Conservation (phyloP, 30 jellyfish, hydroid and myxozoan genomes). For the Turritopsis rubra region DNA sequence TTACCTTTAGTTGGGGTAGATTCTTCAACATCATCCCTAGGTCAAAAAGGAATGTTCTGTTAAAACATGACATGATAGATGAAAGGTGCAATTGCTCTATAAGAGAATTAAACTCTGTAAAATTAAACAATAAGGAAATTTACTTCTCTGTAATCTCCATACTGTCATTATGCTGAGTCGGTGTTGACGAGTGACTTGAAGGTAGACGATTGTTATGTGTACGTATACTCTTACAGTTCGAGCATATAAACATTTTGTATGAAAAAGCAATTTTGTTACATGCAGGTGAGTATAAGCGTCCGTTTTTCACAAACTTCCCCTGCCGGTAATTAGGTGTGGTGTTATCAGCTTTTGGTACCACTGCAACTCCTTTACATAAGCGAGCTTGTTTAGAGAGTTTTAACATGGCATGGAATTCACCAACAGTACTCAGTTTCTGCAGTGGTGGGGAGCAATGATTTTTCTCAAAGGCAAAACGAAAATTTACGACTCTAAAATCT, state of each 20-base stretch:
- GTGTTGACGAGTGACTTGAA: not conserved
- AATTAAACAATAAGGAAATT: too few species aligned
- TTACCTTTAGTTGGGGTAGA: not conserved
- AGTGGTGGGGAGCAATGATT: constrained; percentile 29
- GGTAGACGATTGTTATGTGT: not conserved
- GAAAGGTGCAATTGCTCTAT: not conserved
- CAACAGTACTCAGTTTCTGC: constrained; percentile 8
- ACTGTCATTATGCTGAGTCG: not conserved
- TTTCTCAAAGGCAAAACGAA: constrained; percentile 22
- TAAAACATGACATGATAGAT: not conserved
- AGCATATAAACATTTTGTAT: constrained; percentile 25
- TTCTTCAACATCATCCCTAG: not conserved
- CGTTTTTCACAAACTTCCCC: constrained; percentile 17
- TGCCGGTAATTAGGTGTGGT: constrained; percentile 2
- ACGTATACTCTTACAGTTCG: constrained; percentile 16
- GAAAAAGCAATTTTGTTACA: constrained; percentile 27
- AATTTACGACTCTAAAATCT: constrained; percentile 7
- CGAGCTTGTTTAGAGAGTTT: constrained; percentile 22
- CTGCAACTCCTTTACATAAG: constrained; percentile 19
- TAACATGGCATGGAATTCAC: constrained; percentile 28
- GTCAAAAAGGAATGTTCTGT: not conserved
- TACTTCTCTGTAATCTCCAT: constrained; percentile 5
- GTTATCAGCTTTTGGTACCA: not conserved
- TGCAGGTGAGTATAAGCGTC: constrained; percentile 7
- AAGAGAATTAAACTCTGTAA: too few species aligned